phyloP scores from a whole-genome alignment of 2,888 invertebrate species.

The Sussaba pulchella region DNA sequence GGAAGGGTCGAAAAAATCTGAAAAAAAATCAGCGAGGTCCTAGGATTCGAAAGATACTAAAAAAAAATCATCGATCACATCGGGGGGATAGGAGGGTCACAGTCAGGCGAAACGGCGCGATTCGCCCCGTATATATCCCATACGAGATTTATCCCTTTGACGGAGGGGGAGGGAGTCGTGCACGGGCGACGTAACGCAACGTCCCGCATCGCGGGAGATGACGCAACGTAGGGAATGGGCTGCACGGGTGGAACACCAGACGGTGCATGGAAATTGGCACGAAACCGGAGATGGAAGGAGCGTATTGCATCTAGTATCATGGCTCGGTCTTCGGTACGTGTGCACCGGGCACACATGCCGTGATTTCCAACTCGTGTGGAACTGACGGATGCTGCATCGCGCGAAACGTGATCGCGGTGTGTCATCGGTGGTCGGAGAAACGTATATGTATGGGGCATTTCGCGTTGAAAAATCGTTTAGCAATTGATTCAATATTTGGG shows the following conservation, averaged over 20 bases:
- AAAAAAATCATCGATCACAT: too few relatives aligned
- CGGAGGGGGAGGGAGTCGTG: not conserved
- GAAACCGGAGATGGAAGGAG: slow-evolving; percentile 52
- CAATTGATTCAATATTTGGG: too few relatives aligned
- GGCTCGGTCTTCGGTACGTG: not conserved
- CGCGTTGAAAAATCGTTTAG: too few relatives aligned
- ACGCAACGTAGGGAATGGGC: slow-evolving; percentile 20
- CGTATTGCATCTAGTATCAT: not conserved
- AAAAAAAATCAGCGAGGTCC: too few relatives aligned
- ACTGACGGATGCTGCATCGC: slow-evolving; percentile 37
- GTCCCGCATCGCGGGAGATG: slow-evolving; percentile 42
- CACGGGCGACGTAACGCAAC: slow-evolving; percentile 4
- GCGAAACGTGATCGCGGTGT: slow-evolving; percentile 44
- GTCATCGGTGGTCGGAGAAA: slow-evolving; percentile 40
- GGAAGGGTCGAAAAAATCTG: too few relatives aligned
- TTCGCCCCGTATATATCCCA: not conserved
- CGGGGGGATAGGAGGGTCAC: too few relatives aligned
- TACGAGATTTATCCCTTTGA: slow-evolving; percentile 29
- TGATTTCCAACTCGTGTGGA: slow-evolving; percentile 16
- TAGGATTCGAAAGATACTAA: too few relatives aligned
- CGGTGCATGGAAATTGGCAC: slow-evolving; percentile 55
- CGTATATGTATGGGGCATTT: too few relatives aligned
- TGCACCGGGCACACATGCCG: not conserved
- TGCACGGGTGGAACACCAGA: slow-evolving; percentile 18
- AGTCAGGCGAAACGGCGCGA: too few relatives aligned